A percentile compares a stretch with the other conserved stretches of the same genome.
phyloP scores from a whole-genome alignment of 1,140 invertebrate species.

The Habropoda laboriosa region DNA sequence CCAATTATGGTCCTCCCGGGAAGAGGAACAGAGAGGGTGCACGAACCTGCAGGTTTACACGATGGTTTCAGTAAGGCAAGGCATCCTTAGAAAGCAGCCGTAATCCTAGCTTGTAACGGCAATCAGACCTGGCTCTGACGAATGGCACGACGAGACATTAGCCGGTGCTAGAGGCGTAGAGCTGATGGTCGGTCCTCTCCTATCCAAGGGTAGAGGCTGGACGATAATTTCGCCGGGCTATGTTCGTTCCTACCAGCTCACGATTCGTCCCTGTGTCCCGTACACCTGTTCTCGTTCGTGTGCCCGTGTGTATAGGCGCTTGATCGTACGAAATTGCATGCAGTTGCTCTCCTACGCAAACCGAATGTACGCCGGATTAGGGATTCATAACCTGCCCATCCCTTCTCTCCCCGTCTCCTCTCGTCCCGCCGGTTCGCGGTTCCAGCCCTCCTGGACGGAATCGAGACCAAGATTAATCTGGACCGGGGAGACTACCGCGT shows the following conservation, averaged over 20 bases:
- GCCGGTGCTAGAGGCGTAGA: constrained; percentile 2
- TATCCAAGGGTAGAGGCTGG: neutral
- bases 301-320: constrained; percentile 32
- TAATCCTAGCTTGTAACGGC: constrained; percentile 67
- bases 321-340: constrained; percentile 63
- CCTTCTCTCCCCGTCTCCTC: too few species aligned
- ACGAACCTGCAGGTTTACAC: neutral
- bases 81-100: constrained; percentile 22
- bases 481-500: constrained; percentile 14
- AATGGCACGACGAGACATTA: constrained; percentile 48
- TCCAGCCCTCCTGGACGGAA: neutral
- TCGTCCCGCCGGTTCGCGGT: neutral
- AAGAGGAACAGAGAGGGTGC: constrained; percentile 5
- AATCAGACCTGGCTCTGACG: constrained; percentile 59
- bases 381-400: constrained; percentile 68
- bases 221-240: constrained; percentile 36
- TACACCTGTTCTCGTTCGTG: constrained; percentile 15
- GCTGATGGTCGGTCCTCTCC: constrained; percentile 33
- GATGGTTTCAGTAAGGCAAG: neutral
- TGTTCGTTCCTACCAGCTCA: neutral
- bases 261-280: constrained; percentile 12
- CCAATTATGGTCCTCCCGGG: constrained; percentile 42
- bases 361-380: constrained; percentile 68
- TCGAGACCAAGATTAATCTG: constrained; percentile 32
- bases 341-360: constrained; percentile 62